Evolutionary conservation across 1,140 invertebrate genomes (phyloP).

Genomic region (Pachyrhynchus sulphureomaculatus): DNA sequence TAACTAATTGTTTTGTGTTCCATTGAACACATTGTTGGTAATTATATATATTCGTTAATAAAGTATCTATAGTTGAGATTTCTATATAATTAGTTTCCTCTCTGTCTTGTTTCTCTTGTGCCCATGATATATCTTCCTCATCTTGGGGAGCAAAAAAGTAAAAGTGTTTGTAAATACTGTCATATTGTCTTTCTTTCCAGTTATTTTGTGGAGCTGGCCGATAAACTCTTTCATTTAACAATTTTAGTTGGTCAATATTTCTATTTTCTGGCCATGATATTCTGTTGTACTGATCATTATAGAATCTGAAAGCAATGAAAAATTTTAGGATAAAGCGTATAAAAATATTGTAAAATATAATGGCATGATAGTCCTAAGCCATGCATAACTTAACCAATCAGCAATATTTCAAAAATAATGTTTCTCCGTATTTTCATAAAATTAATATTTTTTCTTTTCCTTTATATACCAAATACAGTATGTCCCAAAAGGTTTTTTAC

Average conservation of each 20-base stretch:
- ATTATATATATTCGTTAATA: slow-evolving; percentile 29
- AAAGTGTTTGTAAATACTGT: slow-evolving; percentile 34
- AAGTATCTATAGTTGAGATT: slow-evolving; percentile 24
- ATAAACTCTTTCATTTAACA: slow-evolving; percentile 34
- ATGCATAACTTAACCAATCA: too few species aligned
- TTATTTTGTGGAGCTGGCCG: slow-evolving; percentile 18
- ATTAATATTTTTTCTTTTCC: too few species aligned
- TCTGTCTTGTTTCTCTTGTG: slow-evolving; percentile 24
- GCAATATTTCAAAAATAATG: too few species aligned
- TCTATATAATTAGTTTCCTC: slow-evolving; percentile 42
- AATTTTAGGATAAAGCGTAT: background rate
- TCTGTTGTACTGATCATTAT: slow-evolving; percentile 42
- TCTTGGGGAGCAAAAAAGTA: slow-evolving; percentile 39
- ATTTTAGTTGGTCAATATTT: slow-evolving; percentile 23
- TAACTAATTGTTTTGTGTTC: slow-evolving; percentile 33
- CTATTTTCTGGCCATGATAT: slow-evolving; percentile 25
- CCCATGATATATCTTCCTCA: slow-evolving; percentile 13
- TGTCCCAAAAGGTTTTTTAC: too few species aligned
- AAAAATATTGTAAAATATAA: background rate
- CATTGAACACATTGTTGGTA: slow-evolving; percentile 30
- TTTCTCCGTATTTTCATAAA: too few species aligned
- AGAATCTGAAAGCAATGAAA: slow-evolving; percentile 35
- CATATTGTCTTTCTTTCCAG: background rate
- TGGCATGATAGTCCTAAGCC: background rate
- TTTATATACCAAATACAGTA: too few species aligned